Conservation (phyloP, 1,140 invertebrate species). For the Heliothis subflexa region DNA sequence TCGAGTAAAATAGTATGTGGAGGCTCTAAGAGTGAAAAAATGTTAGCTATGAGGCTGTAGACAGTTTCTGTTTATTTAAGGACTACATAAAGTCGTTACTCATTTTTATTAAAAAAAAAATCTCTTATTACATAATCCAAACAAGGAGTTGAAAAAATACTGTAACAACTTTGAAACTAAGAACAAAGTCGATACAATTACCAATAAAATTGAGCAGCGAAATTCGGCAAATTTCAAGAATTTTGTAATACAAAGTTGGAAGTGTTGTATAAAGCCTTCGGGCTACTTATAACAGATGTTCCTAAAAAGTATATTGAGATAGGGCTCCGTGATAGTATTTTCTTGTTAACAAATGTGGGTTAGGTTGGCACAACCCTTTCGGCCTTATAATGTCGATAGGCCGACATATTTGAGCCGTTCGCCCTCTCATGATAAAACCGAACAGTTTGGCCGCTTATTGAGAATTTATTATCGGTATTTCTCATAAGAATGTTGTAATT, state of each 20-base stretch:
- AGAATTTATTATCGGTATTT: conserved; percentile 33
- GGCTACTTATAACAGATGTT: conserved; percentile 35
- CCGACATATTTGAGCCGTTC: conserved; percentile 40
- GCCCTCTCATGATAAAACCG: conserved; percentile 18
- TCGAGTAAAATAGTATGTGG: no score
- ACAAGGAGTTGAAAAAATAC: conserved; percentile 7
- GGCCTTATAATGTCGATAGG: conserved; percentile 41
- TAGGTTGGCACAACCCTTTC: conserved; percentile 28
- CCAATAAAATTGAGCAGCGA: conserved; percentile 11
- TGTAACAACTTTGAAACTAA: conserved; percentile 17
- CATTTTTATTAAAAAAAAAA: not conserved
- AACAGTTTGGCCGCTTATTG: conserved; percentile 31
- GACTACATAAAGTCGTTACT: no score
- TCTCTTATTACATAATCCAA: not conserved
- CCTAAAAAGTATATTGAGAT: conserved; percentile 29
- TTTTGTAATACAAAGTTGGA: conserved; percentile 15
- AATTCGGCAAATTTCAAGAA: conserved; percentile 1
- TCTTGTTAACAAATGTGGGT: conserved; percentile 43
- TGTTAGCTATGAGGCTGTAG: no score
- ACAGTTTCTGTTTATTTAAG: no score
- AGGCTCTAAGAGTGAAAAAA: no score
- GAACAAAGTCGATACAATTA: conserved; percentile 2
- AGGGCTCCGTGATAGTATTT: not conserved
- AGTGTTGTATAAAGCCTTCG: not conserved
- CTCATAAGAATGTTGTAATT: conserved; percentile 24